Evolutionary conservation across 2,888 invertebrate genomes (phyloP).

Genomic region (Athalia rosae): DNA sequence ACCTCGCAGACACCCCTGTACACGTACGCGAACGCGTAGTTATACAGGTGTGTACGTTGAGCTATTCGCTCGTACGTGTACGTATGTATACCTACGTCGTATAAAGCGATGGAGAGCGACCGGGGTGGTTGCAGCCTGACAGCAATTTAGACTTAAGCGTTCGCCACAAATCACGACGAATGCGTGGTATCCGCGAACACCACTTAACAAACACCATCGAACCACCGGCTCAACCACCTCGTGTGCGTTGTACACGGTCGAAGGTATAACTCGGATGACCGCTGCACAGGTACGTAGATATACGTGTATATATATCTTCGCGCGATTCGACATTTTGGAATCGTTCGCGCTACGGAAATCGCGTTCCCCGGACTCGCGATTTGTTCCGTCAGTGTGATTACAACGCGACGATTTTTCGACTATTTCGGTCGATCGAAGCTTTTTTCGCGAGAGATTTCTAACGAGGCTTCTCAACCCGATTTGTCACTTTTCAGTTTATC

Average conservation of each 20-base stretch:
- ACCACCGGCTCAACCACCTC: too few species aligned
- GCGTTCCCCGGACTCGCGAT: too few species aligned
- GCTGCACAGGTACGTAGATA: too few species aligned
- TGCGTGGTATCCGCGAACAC: conserved; percentile 57
- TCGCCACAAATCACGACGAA: conserved; percentile 67
- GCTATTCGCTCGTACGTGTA: neutral
- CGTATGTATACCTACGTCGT: neutral
- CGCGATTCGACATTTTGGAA: too few species aligned
- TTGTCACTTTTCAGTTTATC: too few species aligned
- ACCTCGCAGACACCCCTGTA: neutral
- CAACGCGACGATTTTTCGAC: too few species aligned
- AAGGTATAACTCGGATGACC: neutral
- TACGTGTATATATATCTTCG: too few species aligned
- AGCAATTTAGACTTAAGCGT: conserved; percentile 70
- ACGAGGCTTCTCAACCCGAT: too few species aligned
- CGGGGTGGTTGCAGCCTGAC: conserved; percentile 27
- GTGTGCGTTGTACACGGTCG: neutral
- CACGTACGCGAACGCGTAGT: neutral
- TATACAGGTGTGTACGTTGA: neutral
- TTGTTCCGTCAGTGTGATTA: too few species aligned
- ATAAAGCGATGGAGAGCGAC: conserved; percentile 14
- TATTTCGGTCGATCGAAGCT: too few species aligned
- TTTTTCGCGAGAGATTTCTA: too few species aligned
- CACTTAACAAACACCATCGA: conserved; percentile 45
- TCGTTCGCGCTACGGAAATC: too few species aligned